phyloP scores from a whole-genome alignment of 30 jellyfish, hydroid and myxozoan species.

The Aurelia sp. region DNA sequence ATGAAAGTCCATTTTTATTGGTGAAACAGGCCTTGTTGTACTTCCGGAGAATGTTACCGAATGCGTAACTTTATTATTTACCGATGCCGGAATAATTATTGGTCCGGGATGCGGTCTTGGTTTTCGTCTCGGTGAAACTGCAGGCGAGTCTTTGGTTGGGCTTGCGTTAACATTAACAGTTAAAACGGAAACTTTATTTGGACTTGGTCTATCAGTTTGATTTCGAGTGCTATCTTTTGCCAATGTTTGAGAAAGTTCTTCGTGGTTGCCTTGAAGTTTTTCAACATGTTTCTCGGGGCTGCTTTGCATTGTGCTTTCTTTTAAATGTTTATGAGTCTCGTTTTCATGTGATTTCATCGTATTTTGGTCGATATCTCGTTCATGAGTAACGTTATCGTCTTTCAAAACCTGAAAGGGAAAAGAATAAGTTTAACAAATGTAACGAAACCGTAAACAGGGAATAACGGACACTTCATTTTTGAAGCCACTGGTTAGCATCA shows the following conservation, averaged over 20 bases:
- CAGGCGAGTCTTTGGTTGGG: conserved; percentile 28
- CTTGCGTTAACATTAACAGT: conserved; percentile 26
- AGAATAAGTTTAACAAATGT: neutral
- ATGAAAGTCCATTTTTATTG: conserved; percentile 52
- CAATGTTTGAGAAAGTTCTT: neutral
- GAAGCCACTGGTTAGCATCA: too few relatives aligned
- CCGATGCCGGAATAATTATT: conserved; percentile 94
- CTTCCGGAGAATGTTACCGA: conserved; percentile 73
- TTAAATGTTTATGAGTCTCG: neutral
- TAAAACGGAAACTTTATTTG: conserved; percentile 35
- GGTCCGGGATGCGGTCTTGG: conserved; percentile 97
- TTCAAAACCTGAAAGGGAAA: conserved; percentile 23
- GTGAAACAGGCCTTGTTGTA: conserved; percentile 66
- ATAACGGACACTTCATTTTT: too few relatives aligned
- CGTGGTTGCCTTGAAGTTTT: neutral
- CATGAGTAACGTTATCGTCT: conserved; percentile 24
- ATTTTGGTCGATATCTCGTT: conserved; percentile 3
- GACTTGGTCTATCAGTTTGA: conserved; percentile 5
- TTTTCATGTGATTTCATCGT: neutral
- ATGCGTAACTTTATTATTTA: conserved; percentile 79
- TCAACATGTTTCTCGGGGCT: neutral
- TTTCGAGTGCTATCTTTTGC: neutral
- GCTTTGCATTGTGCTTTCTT: neutral
- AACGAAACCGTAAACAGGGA: too few relatives aligned
- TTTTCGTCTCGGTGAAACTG: conserved; percentile 86